phyloP scores from a whole-genome alignment of 2,113 vertebrate genomes.

The Struthidea cinerea region DNA sequence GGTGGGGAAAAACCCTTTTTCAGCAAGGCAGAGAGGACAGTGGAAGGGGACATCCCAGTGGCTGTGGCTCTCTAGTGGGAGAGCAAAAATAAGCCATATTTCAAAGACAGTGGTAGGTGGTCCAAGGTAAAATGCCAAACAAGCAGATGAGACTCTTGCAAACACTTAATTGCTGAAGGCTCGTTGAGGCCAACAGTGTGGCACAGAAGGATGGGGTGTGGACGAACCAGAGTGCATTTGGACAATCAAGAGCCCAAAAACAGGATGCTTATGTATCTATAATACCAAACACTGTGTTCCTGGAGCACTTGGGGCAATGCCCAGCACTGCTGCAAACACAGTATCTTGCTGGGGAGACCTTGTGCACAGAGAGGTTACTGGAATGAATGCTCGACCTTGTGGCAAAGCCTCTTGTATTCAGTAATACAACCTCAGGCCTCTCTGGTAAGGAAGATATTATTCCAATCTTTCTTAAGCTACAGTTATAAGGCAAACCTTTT shows the following conservation, averaged over 20 bases:
- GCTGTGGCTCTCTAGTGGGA: background rate
- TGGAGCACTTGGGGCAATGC: background rate
- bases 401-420: background rate
- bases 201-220: background rate
- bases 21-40: background rate
- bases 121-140: background rate
- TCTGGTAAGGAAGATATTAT: background rate
- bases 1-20: fast-evolving
- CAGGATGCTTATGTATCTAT: background rate
- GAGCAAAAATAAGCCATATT: background rate
- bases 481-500: background rate
- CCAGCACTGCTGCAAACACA: background rate
- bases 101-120: background rate
- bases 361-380: background rate
- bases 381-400: fast-evolving
- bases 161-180: background rate
- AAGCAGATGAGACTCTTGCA: background rate
- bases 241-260: background rate
- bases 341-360: background rate
- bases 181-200: background rate
- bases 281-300: background rate
- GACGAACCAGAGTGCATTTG: background rate
- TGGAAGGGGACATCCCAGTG: background rate
- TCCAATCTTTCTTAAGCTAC: background rate
- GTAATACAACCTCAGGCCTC: background rate